Evolutionary conservation across 2,797 vertebrate species (phyloP), one percentile per base, ranked within the genome.

Genomic region (Urosaurus nigricauda): DNA sequence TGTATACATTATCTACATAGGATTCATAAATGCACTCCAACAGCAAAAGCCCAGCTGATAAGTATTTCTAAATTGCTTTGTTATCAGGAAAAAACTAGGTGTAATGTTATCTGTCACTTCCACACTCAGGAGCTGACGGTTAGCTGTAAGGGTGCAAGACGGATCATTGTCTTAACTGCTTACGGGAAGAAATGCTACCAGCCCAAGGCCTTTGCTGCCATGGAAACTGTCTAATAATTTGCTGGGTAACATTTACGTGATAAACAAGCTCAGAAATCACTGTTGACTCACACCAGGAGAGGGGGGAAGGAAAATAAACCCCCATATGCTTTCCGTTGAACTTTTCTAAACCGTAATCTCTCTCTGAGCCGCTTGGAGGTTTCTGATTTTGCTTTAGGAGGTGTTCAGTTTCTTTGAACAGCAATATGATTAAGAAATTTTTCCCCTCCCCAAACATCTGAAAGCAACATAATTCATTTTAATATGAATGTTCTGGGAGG

Each of bases 231-330:
- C 93, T 87, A 91, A 91, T 95, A 96, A 96, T 95, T 95, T 95
- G 85, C 89, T 89, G 92, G 94, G 94, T 95, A 95, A 94, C 91
- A 94, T 92, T 94, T 94, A 91, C 79, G 93, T 95, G 92, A 96
- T 85, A 95, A 96, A 96, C 95, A 95, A 94, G 92, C 93, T 85
- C 65, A 94, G 93, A 96, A 93, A 94, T 93, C 88, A 93, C 86
- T 91, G 91, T 92, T 95, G 93, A 96, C 90, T 96, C 83, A 84
- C 90, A 87, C 89, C 81, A 94, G 90, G 95, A 87, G 56, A 71
- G n/a, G 35, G 40, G 11, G 43, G 65, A 53, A 83, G 7, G 65
- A 77, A 89, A 89, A 86, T 65, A 82, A 94, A 94, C 86, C 70
- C 84, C 81, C 90, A 95, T 88, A 90, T 47, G 70, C 91, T 93